Conservation (phyloP, 2,113 vertebrate species). For the Irena cyanogastra region DNA sequence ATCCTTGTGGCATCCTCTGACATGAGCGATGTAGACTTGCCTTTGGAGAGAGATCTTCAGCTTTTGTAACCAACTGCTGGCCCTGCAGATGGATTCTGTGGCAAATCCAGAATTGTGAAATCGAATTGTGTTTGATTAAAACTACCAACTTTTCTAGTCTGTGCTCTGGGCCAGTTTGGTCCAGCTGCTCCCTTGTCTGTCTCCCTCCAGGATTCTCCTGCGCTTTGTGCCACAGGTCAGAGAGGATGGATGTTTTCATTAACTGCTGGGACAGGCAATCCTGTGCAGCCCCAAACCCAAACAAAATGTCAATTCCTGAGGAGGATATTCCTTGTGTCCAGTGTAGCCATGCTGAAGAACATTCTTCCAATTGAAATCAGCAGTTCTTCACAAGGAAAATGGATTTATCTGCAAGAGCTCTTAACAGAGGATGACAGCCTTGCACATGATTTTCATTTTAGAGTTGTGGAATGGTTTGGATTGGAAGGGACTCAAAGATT, state of each 20-base stretch:
- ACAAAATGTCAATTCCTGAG: neutral
- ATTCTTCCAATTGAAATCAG: neutral
- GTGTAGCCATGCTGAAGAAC: neutral
- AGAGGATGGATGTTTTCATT: neutral
- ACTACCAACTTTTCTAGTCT: fast-evolving
- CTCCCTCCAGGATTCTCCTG: neutral
- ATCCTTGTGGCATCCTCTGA: neutral
- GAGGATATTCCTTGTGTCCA: neutral
- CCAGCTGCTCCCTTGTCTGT: neutral
- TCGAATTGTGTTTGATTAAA: neutral
- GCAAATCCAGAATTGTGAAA: neutral
- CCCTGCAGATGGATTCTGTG: neutral
- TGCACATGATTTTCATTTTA: fast-evolving
- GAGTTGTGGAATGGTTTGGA: neutral
- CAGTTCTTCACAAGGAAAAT: neutral
- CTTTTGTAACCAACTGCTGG: neutral
- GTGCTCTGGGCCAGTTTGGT: neutral
- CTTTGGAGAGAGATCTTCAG: neutral
- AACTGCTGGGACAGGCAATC: neutral
- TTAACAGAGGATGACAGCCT: neutral
- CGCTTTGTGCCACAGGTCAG: fast-evolving
- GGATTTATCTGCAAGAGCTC: neutral
- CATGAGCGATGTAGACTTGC: fast-evolving
- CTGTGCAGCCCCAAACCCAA: neutral
- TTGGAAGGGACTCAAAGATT: neutral